Evolutionary conservation across 2,113 vertebrate genomes (phyloP).

Genomic region (Macheiramphus alcinus): DNA sequence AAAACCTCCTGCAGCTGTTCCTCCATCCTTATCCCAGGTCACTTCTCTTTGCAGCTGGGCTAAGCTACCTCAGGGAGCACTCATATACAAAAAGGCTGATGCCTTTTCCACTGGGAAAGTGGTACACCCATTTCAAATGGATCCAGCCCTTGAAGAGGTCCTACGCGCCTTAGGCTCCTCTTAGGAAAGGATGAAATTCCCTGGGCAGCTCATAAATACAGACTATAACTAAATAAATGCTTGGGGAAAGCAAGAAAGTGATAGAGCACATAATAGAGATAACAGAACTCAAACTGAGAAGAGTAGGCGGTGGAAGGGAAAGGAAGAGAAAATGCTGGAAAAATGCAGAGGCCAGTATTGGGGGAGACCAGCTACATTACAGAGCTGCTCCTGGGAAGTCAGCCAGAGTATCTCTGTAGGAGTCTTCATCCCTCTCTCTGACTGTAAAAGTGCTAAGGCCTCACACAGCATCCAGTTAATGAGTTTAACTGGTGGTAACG

Average conservation of each 20-base stretch:
- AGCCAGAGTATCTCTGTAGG: conserved; percentile 41
- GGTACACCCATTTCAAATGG: not conserved
- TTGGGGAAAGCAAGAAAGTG: not conserved
- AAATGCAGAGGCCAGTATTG: conserved; percentile 64
- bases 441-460: not conserved
- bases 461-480: not conserved
- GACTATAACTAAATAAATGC: not conserved
- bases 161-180: not conserved
- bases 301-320: conserved; percentile 13
- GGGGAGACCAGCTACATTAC: conserved; percentile 11
- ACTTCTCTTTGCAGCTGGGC: not conserved
- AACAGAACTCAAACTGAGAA: conserved; percentile 62
- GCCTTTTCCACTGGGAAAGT: not conserved
- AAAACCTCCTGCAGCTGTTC: not conserved
- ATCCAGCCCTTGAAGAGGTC: not conserved
- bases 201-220: not conserved
- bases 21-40: not conserved
- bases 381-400: conserved; percentile 42
- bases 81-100: not conserved
- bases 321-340: conserved; percentile 29
- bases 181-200: not conserved
- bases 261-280: conserved; percentile 48
- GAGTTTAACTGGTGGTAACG: not conserved
- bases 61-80: not conserved
- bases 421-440: not conserved